These are phyloP conservation scores for Drosophila sulfurigaster DNA, from an alignment of 1,140 invertebrate genomes.

Conservation along the genomic window DNA sequence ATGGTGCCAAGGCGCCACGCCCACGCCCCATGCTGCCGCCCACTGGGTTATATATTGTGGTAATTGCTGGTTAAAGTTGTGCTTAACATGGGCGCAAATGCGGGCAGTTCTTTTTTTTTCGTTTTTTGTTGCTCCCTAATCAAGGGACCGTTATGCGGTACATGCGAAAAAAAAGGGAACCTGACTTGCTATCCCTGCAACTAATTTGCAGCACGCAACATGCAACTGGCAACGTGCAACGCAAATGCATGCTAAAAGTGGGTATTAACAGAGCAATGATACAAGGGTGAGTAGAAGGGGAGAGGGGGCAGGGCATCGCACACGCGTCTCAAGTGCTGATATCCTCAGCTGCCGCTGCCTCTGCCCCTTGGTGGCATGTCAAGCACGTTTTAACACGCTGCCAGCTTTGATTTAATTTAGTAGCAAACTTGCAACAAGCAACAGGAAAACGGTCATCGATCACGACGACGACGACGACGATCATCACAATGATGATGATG, in stretches of 20 bases:
- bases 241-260: conserved; percentile 51
- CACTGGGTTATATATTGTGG: conserved; percentile 18
- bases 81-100: conserved; percentile 61
- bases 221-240: conserved; percentile 33
- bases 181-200: conserved; percentile 27
- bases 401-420: conserved; percentile 83
- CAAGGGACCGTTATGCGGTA: conserved; percentile 56
- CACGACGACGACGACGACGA: conserved; percentile 38
- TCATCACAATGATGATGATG: conserved; percentile 7
- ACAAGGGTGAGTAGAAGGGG: background rate
- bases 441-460: conserved; percentile 70
- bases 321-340: conserved; percentile 76
- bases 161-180: conserved; percentile 1
- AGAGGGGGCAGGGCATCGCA: background rate
- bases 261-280: conserved; percentile 15
- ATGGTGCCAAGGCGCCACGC: conserved; percentile 44
- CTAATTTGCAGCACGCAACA: conserved; percentile 78
- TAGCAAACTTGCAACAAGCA: conserved; percentile 56
- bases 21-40: conserved; percentile 24
- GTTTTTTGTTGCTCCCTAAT: conserved; percentile 15
- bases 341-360: conserved; percentile 47
- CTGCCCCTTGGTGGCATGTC: conserved; percentile 64
- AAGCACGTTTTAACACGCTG: conserved; percentile 79
- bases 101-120: background rate
- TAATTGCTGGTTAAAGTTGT: conserved; percentile 57